Evolutionary conservation across 2,797 vertebrate genomes (phyloP).

Genomic region (Euthynnus affinis): DNA sequence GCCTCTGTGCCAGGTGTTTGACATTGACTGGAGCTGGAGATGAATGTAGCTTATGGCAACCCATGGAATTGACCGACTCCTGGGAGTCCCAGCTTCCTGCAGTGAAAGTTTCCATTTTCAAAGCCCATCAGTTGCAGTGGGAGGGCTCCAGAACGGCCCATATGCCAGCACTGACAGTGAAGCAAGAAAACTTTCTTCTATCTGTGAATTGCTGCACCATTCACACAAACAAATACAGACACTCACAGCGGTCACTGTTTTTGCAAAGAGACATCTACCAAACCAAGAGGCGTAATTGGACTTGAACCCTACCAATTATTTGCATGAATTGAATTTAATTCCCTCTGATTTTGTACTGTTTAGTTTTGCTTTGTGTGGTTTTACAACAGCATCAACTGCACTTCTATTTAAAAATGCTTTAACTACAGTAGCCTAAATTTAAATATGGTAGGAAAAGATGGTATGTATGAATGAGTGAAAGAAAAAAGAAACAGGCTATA

Average conservation of each 20-base stretch:
- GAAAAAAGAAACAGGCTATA: conserved; percentile 63
- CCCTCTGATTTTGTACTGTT: conserved; percentile 70
- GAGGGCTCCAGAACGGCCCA: conserved; percentile 85
- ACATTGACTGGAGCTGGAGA: conserved; percentile 88
- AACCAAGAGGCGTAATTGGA: conserved; percentile 80
- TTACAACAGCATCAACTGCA: conserved; percentile 20
- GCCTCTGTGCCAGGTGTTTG: conserved; percentile 91
- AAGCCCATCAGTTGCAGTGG: conserved; percentile 88
- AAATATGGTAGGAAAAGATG: conserved; percentile 32
- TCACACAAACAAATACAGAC: conserved; percentile 51
- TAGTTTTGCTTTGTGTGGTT: conserved; percentile 65
- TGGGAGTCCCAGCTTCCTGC: conserved; percentile 89
- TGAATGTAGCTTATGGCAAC: conserved; percentile 90
- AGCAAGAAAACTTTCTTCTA: conserved; percentile 76
- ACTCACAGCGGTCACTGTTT: conserved; percentile 30
- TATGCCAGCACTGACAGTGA: conserved; percentile 86
- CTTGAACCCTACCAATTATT: conserved; percentile 81
- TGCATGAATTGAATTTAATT: conserved; percentile 79
- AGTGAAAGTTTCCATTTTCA: conserved; percentile 93
- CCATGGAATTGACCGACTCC: conserved; percentile 88
- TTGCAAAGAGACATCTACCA: conserved; percentile 78
- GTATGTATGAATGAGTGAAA: conserved; percentile 58
- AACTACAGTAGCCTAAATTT: too few species aligned
- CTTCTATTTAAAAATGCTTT: conserved; percentile 36
- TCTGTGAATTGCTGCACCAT: conserved; percentile 30